Base-by-base conservation (phyloP, 2,113 vertebrate species). In the Colossoma macropomum region DNA sequence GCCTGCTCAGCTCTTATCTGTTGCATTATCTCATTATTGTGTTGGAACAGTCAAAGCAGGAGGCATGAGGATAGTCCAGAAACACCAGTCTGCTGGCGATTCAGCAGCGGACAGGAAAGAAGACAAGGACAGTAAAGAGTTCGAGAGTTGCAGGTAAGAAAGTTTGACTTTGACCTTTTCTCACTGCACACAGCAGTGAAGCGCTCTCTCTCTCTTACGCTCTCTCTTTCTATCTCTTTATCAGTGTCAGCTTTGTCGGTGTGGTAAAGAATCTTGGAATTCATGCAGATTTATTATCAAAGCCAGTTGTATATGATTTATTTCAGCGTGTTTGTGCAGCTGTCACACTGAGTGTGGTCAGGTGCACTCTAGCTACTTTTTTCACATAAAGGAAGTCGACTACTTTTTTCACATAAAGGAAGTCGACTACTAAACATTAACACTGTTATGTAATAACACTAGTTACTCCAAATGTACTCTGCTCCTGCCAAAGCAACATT, bases 51-150 rank as follows among this genome's bases (percentile, higher is more conserved):
- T 99, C 60, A 99, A 98, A 90, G 97, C 96, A 65, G 98, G 97
- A 17, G 97, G 97, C 0, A 99, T 98, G 97, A 95, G 98, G 81
- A 99, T 99, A 87, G 98, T 99, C 85, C 97, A 98, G 94, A 99
- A 99, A 88, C 97, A 99, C 86, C 96, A 96, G 86, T 75, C 91
- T 59, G 41, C 93, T 45, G 92, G 86, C 80, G 96, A 96, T 45
- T 41, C 88, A 63, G 96, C 95, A 79, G 95, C 95, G 8, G 95
- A 95, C 10, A 96, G 89, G 85, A 96, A 96, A 90, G 95, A 96
- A 60, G 96, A 97, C 74, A 95, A 96, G 88, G 96, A 98, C 1
- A 96, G 95, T 4, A 93, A 98, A 85, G 96, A 97, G 66, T 99
- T 96, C 90, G 95, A 97, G 90, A 97, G 93, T 89, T 95, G 89